Evolutionary conservation across 2,797 vertebrate species (phyloP), one percentile per base, ranked within the genome.

Genomic region (Hypotaenidia okinawae): DNA sequence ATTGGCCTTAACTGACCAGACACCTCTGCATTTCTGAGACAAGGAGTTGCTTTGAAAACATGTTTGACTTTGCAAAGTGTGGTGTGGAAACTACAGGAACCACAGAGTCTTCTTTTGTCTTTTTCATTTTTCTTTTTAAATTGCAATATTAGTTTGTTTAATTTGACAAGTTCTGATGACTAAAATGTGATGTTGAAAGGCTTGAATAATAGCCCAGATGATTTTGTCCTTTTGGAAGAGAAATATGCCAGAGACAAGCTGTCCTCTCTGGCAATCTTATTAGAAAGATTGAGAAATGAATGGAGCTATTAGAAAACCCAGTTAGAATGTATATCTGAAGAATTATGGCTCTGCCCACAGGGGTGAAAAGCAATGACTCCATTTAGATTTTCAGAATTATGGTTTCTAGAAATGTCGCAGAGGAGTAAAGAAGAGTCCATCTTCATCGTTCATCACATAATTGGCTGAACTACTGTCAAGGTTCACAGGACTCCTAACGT

Each of bases 211-310:
- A 70, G 75, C 41, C 59, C 18, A 74, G 80, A 76, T 91, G 83
- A 51, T 74, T 96, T 84, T 90, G 82, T 91, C 88, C 91, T 90
- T 94, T 90, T 62, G 52, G 85, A 89, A 94, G 62, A 96, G 84
- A 92, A 95, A 88, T 84, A 52, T 64, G 67, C 84, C 89, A 74
- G 79, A 88, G 84, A 92, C 59, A 58, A 87, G 74, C 90, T 94
- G 91, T 94, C 91, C 76, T 96, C 49, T 30, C 32, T 81, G 79
- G 94, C 79, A 94, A 73, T 94, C 76, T 45, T 83, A 61, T 96
- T 95, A 94, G 79, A 79, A 86, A 93, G 93, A 82, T 35, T 93
- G 96, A 94, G 94, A 79, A 97, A 95, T 92, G 94, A 90, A 80
- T 54, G 84, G 58, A 88, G 81, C 69, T 58, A 66, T 96, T 95